Base-by-base conservation (phyloP, 2,797 vertebrate species). In the Etheostoma perlongum region DNA sequence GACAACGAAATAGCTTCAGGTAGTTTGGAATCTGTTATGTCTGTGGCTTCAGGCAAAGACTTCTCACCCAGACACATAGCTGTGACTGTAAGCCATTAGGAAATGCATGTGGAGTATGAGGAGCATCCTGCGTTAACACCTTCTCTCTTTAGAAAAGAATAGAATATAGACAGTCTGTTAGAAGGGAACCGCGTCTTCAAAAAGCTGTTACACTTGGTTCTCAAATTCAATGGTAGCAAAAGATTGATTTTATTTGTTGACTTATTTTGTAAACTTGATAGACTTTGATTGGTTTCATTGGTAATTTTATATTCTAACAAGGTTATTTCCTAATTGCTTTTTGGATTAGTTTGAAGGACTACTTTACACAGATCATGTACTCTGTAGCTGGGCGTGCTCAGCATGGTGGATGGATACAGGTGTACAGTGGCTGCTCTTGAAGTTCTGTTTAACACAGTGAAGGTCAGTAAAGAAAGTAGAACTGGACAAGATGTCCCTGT, bases 1-100 rank as follows among this genome's bases (percentile, higher is more conserved):
- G 75, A 61, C 58, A 81, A 74, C 49, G 21, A 54, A 81, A 25
- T 33, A 10, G 76, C 81, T 79, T 19, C 14, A 58, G 78, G 81
- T 82, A 21, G 52, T 57, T 27, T 51, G 42, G 72, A 69, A 57
- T 78, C 59, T 58, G 83, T 81, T 73, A 54, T 40, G 81, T 82
- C 85, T 85, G 73, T 59, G 82, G 72, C 79, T 78, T 64, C 58
- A 67, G 69, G 73, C 66, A 25, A 67, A 67, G 21, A 46, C 11
- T 36, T 65, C 55, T 40, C 70, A 36, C 54, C 60, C 40, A 76
- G 27, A n/a, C 75, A 58, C n/a, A 30, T 47, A 9, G 19, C 46
- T 60, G 51, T 21, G 30, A 44, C 36, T 40, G 36, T 40, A 40
- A 67, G 48, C 13, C 16, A 53, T 40, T n/a, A 48, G n/a, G 25